Evolutionary conservation across 1,140 invertebrate genomes (phyloP), one percentile per base, ranked within the genome.

Genomic region (Temnothorax nylanderi): DNA sequence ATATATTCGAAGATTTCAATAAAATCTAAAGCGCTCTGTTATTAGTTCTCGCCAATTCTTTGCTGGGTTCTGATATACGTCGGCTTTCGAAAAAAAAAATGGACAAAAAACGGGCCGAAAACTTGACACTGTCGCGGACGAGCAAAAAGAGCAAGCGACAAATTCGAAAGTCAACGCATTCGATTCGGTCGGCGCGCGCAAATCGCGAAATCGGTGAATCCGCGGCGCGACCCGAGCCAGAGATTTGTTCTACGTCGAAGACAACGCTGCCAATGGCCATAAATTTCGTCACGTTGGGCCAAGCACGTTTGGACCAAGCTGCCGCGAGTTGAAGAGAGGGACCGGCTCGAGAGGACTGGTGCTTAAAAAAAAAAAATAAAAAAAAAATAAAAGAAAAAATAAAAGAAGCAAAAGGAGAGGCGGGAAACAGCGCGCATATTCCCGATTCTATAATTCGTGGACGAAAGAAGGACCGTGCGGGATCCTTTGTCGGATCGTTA

Each of bases 401-500:
- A 26, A 26, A 26, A 26, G 26, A 26, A 26, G 1, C 26, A 1
- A 77, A n/a, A 80, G 67, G 56, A 78, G 71, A 80, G 60, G 47
- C 65, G 74, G 65, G 69, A 41, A 67, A 87, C 90, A 85, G 91
- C 88, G 90, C 91, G 89, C 89, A 91, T 94, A 94, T 94, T 94
- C 91, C 92, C 93, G 93, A 94, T 94, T 94, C 93, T 93, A 94
- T 94, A 94, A 94, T 94, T 94, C 94, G 93, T 92, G 89, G 90
- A 87, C 92, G 93, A 92, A 84, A 54, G 54, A 84, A 84, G 92
- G 89, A 89, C 90, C 90, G 91, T 89, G 89, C 71, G 65, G 88
- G 89, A 87, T 88, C 92, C 94, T 95, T 95, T 95, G 94, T 95
- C 94, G 94, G 94, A 91, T 94, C 94, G 94, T 94, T 95, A 95